These are phyloP conservation scores for Cervus canadensis DNA, from an alignment of 2,113 vertebrate genomes.

Conservation along the genomic window DNA sequence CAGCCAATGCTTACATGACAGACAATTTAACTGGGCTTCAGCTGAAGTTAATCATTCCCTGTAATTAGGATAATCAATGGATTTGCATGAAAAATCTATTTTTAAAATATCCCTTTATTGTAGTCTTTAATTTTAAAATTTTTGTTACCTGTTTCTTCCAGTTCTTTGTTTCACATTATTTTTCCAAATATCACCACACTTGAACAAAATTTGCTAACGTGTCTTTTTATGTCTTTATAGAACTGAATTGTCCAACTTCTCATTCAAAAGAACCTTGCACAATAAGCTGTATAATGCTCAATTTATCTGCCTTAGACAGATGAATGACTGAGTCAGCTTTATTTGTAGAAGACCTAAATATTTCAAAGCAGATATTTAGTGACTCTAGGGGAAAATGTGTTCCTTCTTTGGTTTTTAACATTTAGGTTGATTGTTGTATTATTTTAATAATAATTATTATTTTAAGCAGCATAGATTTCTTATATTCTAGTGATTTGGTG, in stretches of 20 bases:
- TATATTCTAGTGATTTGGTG: slow-evolving; percentile 63
- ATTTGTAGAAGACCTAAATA: neutral
- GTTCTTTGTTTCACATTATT: neutral
- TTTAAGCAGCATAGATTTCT: slow-evolving; percentile 37
- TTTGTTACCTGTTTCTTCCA: neutral
- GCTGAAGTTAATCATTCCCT: neutral
- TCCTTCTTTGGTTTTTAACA: neutral
- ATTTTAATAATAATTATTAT: neutral
- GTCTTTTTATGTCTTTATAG: neutral
- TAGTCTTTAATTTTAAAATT: neutral
- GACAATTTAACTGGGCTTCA: neutral
- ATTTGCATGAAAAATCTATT: neutral
- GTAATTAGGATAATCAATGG: neutral
- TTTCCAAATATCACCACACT: neutral
- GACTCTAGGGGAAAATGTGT: neutral
- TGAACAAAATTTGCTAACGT: neutral
- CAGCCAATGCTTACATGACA: neutral
- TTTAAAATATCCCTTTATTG: neutral
- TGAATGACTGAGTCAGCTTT: neutral
- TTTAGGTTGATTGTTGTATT: neutral
- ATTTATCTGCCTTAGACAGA: neutral
- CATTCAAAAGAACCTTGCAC: neutral
- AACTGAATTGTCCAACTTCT: neutral
- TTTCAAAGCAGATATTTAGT: neutral
- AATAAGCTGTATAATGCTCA: neutral